Conservation (phyloP, 1,140 invertebrate species). For the Sweltsa coloradensis region DNA sequence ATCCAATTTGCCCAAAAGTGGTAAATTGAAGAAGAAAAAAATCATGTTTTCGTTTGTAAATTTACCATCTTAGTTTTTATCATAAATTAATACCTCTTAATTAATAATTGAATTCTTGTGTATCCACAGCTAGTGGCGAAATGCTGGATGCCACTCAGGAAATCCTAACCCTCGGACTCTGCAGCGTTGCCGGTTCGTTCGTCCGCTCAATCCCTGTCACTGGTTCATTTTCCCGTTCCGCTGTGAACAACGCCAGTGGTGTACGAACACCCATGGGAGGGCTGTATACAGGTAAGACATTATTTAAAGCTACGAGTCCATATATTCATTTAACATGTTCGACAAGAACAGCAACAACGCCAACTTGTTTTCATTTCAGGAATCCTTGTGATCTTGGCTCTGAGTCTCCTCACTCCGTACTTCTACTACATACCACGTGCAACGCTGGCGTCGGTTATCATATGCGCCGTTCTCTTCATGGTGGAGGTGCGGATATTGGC, state of each 20-base stretch:
- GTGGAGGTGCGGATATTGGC: constrained; percentile 30
- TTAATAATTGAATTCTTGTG: no score
- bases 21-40: background rate
- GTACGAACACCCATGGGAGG: constrained; percentile 42
- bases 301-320: background rate
- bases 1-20: no score
- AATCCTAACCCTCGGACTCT: constrained; percentile 29
- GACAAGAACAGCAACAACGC: no score
- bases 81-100: no score
- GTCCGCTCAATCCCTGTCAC: constrained; percentile 39
- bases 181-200: constrained; percentile 42
- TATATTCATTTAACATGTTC: no score
- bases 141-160: constrained; percentile 28
- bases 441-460: constrained; percentile 31
- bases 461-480: constrained; percentile 37
- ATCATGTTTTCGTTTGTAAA: background rate
- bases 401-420: constrained; percentile 32
- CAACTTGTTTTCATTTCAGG: constrained; percentile 21
- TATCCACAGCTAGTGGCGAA: constrained; percentile 13
- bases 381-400: constrained; percentile 29
- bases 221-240: constrained; percentile 36
- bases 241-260: constrained; percentile 43
- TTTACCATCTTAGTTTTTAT: no score
- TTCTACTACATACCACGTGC: constrained; percentile 37
- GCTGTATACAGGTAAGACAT: constrained; percentile 23